A percentile compares a stretch with the other conserved stretches of the same genome.
Conservation (phyloP, 2,888 invertebrate species). For the Ptychoptera contaminata region DNA sequence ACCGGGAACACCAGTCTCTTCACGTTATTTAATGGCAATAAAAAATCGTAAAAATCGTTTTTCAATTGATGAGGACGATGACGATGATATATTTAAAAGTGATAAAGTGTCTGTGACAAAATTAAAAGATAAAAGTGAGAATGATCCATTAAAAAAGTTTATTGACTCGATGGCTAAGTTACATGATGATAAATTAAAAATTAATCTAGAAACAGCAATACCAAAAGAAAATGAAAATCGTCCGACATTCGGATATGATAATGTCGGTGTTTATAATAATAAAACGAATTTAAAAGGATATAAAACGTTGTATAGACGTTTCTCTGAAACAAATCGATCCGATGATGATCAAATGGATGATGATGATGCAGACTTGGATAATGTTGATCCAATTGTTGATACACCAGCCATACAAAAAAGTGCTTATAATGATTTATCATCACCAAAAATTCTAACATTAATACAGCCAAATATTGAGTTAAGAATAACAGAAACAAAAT, state of each 20-base stretch:
- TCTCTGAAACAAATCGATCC: neutral
- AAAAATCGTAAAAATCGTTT: constrained; percentile 1
- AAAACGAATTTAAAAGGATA: constrained; percentile 3
- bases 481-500: no score
- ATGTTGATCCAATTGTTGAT: neutral
- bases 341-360: neutral
- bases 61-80: constrained; percentile 4
- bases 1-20: constrained; percentile 8
- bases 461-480: no score
- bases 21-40: constrained; percentile 2
- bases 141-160: neutral
- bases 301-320: neutral
- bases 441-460: no score
- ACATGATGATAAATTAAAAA: neutral
- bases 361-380: neutral
- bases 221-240: neutral
- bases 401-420: no score
- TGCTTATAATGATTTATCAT: no score
- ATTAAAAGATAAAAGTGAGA: neutral
- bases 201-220: neutral
- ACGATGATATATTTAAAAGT: constrained; percentile 1
- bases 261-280: constrained; percentile 3
- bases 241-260: constrained; percentile 3
- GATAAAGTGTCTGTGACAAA: neutral
- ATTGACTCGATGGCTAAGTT: constrained; percentile 5